Evolutionary conservation across 2,888 invertebrate species (phyloP).

Genomic region (Clusia tigrina): DNA sequence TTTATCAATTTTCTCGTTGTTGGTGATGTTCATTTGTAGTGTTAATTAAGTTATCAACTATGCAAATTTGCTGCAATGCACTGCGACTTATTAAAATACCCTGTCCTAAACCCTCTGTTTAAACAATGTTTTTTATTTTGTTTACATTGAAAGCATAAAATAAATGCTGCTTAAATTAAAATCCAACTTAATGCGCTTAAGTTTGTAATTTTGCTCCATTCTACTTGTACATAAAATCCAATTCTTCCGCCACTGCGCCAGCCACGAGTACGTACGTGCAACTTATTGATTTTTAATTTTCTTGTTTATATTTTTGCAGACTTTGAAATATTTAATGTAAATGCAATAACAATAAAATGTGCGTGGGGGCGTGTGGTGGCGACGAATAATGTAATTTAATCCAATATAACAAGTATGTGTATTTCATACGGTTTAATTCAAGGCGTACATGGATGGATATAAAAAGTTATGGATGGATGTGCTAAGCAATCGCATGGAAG

Average conservation of each 20-base stretch:
- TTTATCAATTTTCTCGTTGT: too few species aligned
- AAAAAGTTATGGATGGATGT: conserved; percentile 8
- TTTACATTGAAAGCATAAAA: background rate
- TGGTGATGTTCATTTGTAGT: too few species aligned
- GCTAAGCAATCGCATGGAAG: background rate
- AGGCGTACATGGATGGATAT: background rate
- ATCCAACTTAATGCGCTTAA: conserved; percentile 59
- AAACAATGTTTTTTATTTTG: background rate
- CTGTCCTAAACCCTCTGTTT: background rate
- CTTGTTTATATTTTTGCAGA: conserved; percentile 38
- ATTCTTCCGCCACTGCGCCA: background rate
- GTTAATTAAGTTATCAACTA: too few species aligned
- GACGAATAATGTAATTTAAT: conserved; percentile 2
- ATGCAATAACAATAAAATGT: background rate
- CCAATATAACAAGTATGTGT: background rate
- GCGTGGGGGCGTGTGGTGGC: background rate
- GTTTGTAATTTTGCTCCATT: conserved; percentile 41
- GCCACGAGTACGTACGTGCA: conserved; percentile 12
- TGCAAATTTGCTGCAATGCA: too few species aligned
- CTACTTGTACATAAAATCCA: conserved; percentile 1
- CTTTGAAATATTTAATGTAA: conserved; percentile 9
- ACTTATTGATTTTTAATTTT: conserved; percentile 43
- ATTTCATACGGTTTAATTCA: background rate
- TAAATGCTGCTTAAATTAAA: conserved; percentile 30
- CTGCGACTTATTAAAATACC: background rate